These are phyloP conservation scores for Beris chalybata DNA, from an alignment of 2,888 invertebrate genomes.

Conservation along the genomic window DNA sequence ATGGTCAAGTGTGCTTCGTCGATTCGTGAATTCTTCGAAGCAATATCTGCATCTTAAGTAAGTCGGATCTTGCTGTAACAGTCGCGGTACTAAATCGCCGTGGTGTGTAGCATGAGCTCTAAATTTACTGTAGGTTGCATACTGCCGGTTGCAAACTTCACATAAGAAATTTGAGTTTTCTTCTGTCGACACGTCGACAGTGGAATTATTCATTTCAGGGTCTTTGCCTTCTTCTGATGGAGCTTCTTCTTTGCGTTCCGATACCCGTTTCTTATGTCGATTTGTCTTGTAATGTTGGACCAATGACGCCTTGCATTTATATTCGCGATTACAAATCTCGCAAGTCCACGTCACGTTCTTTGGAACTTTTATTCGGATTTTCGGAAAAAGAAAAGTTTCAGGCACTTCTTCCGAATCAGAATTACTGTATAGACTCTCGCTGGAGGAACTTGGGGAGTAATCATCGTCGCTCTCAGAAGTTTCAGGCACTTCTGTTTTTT, in stretches of 20 bases:
- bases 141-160: constrained; percentile 2
- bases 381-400: too few species aligned
- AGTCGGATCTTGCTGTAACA: constrained; percentile 10
- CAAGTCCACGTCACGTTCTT: neutral
- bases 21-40: constrained; percentile 36
- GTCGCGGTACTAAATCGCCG: neutral
- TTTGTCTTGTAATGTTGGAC: too few species aligned
- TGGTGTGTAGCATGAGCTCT: neutral
- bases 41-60: constrained; percentile 37
- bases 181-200: too few species aligned
- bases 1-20: constrained; percentile 32
- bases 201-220: too few species aligned
- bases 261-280: too few species aligned
- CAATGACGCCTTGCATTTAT: too few species aligned
- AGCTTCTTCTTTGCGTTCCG: too few species aligned
- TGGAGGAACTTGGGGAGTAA: neutral
- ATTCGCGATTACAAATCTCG: neutral
- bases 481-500: too few species aligned
- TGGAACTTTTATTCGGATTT: too few species aligned
- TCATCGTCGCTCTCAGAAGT: neutral
- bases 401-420: too few species aligned
- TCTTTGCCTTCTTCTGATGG: too few species aligned
- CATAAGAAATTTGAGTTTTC: neutral
- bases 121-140: neutral
- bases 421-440: too few species aligned